These are phyloP conservation scores for Ophiodon elongatus DNA, from an alignment of 2,113 vertebrate species.

Conservation along the genomic window DNA sequence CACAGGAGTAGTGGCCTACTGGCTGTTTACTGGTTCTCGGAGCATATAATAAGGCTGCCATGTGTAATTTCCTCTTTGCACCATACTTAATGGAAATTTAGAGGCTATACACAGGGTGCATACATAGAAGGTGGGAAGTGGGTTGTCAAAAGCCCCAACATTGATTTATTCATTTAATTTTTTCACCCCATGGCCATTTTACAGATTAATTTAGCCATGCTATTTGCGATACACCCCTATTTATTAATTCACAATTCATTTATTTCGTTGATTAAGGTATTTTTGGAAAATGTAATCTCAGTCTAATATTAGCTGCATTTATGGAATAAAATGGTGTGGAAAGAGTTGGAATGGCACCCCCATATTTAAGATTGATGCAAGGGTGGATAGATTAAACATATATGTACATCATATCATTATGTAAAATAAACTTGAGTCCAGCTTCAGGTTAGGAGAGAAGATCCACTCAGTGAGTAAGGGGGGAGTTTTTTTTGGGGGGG, in stretches of 20 bases:
- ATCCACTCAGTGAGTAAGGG: constrained; percentile 47
- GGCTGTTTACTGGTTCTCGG: neutral
- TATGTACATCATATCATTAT: neutral
- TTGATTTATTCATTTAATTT: neutral
- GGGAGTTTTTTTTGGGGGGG: neutral
- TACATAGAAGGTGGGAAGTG: neutral
- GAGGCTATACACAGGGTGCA: neutral
- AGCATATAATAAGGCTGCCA: neutral
- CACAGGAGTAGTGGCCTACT: neutral
- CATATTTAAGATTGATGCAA: neutral
- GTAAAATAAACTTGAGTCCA: constrained; percentile 34
- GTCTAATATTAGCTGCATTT: neutral
- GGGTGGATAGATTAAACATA: neutral
- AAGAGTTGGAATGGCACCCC: neutral
- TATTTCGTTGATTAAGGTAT: neutral
- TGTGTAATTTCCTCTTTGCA: neutral
- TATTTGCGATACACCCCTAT: neutral
- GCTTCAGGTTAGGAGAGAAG: constrained; percentile 43
- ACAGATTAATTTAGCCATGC: neutral
- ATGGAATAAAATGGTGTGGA: neutral
- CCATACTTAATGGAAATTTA: neutral
- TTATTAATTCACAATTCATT: neutral
- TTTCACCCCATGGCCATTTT: too few relatives aligned
- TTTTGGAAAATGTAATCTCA: neutral
- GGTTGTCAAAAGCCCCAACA: neutral